Base-by-base conservation (phyloP, 2,797 vertebrate species). In the Eulemur coronatus region DNA sequence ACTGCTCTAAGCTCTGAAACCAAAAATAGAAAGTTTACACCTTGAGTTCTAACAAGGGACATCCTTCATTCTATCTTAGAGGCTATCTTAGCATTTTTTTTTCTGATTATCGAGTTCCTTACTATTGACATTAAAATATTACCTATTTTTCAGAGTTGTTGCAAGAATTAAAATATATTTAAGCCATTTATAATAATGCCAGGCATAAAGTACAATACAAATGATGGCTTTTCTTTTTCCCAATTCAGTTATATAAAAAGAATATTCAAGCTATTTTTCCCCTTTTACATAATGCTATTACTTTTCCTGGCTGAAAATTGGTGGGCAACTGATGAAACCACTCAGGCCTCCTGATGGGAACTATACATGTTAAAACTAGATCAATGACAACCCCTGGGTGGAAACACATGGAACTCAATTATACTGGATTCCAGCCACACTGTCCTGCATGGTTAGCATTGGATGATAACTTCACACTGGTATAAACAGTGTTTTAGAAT, bases 291-390 rank as follows among this genome's bases (percentile, higher is more conserved):
- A 97, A 80, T 43, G 33, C 41, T 82, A 14, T 95, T 92, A 67
- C 72, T 95, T 98, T 95, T 95, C 57, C 75, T 96, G 80, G 30
- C 41, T 88, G 89, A 90, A 97, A 96, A 97, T 79, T 79, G 93
- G 73, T 95, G 89, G 91, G 84, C 76, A 96, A 90, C 57, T 93
- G 89, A 95, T 96, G 69, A 97, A 80, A 93, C 63, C 69, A 92
- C 78, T 75, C 67, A 33, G 84, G n/a, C 86, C 72, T 93, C 93
- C 95, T 97, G 91, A 82, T 95, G 95, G 57, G 90, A 96, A 38
- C 30, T 89, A 72, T 48, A 22, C 86, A 7, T 90, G 89, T 93
- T 85, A 94, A 88, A 95, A 92, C 91, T 78, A 80, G 94, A 97
- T 81, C 33, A 90, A 89, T 80, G 55, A 75, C 79, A 93, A 57